Evolutionary conservation across 2,797 vertebrate species (phyloP).

Genomic region (Linurgus olivaceus): DNA sequence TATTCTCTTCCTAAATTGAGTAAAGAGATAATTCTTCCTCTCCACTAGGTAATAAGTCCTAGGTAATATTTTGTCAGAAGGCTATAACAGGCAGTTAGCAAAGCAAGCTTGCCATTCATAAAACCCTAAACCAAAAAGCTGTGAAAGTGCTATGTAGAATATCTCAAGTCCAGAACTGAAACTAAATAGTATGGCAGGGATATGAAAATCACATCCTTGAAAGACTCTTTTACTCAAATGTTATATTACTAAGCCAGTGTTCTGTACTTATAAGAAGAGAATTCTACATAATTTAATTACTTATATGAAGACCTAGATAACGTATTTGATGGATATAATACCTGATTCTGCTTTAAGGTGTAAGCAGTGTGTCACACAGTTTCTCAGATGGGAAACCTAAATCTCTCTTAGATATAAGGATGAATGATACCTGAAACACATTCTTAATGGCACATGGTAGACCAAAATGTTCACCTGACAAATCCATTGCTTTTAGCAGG

Average conservation of each 20-base stretch:
- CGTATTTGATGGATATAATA: not conserved
- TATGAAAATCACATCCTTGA: not conserved
- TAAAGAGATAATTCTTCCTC: not conserved
- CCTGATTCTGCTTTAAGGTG: not conserved
- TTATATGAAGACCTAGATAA: not conserved
- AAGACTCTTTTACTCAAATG: not conserved
- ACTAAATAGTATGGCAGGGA: not conserved
- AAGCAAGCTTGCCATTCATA: not conserved
- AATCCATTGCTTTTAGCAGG: not conserved
- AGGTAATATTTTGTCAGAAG: not conserved
- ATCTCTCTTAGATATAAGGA: not conserved
- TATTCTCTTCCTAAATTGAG: not conserved
- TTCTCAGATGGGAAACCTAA: not conserved
- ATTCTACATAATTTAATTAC: not conserved
- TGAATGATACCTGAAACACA: not conserved
- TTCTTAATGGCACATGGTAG: not conserved
- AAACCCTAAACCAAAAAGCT: not conserved
- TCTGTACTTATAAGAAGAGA: not conserved
- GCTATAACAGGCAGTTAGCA: not conserved
- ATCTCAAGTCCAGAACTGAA: not conserved
- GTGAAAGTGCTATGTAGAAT: not conserved
- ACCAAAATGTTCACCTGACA: not conserved
- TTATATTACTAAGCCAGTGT: not conserved
- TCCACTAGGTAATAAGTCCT: not conserved
- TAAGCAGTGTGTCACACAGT: not conserved